Base-by-base conservation (phyloP, 2,797 vertebrate genomes). In the Dryobates pubescens region DNA sequence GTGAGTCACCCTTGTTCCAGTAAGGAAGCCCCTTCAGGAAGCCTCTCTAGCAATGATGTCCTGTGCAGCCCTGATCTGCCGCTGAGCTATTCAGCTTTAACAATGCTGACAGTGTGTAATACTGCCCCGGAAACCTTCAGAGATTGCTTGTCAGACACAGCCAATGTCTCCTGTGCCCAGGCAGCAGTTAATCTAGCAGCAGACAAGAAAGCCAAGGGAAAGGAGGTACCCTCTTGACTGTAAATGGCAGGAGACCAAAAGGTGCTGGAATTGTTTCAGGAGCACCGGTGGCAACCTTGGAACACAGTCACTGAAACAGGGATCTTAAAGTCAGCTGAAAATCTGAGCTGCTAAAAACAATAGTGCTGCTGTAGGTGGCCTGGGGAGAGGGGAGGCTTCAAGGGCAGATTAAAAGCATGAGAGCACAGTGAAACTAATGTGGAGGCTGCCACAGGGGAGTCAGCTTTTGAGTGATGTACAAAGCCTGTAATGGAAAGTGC, bases 21-120 rank as follows among this genome's bases (percentile, higher is more conserved):
- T 70, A 53, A 94, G 88, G 89, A 94, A 95, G 93, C 82, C 82
- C 84, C 82, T 91, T 58, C 86, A 92, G 95, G 95, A 95, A 96
- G 38, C 76, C 86, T 94, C 92, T 94, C 82, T 13, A 93, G 90
- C 88, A 87, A 27, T 6, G 72, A 74, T 86, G 80, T 82, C 90
- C 87, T 84, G 85, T 13, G 49, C 90, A 88, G 87, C 81, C 83
- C 59, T 19, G 71, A 81, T 67, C 54, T 1, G 10, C 68, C 0
- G 5, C 67, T 0, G 41, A 70, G 78, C 88, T 89, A 63, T 86
- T 91, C 76, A 27, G 85, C 78, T 79, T 67, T 41, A 78, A 67
- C 93, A 89, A 67, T 89, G 92, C 94, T 94, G 93, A 92, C 83
- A 45, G 87, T 10, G 23, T 92, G 80, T 89, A 91, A 93, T 83